Conservation (phyloP, 2,797 vertebrate species). For the Sebastolobus altivelis region DNA sequence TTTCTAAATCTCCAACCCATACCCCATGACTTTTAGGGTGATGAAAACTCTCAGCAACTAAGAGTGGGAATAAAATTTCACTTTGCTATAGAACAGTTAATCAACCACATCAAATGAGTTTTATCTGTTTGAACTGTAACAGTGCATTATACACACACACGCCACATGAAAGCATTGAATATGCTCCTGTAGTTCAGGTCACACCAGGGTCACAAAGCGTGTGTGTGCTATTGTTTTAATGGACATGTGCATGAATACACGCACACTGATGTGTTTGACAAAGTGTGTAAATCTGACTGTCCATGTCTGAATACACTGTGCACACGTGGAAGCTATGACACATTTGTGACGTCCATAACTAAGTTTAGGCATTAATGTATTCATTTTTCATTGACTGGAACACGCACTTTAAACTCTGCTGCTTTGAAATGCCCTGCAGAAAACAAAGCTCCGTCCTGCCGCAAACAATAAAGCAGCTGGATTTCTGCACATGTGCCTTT, state of each 20-base stretch:
- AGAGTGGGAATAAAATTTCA: not conserved
- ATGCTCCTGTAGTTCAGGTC: slow-evolving; percentile 28
- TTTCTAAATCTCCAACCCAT: not conserved
- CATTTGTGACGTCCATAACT: slow-evolving; percentile 47
- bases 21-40: not conserved
- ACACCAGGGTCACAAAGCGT: slow-evolving; percentile 3
- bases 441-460: slow-evolving; percentile 76
- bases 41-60: not conserved
- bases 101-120: slow-evolving; percentile 25
- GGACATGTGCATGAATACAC: slow-evolving; percentile 28
- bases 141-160: not conserved
- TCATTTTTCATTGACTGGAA: slow-evolving; percentile 53
- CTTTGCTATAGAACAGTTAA: not conserved
- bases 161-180: slow-evolving; percentile 18
- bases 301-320: slow-evolving; percentile 5
- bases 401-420: slow-evolving; percentile 68
- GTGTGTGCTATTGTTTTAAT: slow-evolving; percentile 50
- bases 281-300: slow-evolving; percentile 40
- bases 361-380: slow-evolving; percentile 63
- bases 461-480: slow-evolving; percentile 83
- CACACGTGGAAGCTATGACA: slow-evolving; percentile 48
- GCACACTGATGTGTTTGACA: slow-evolving; percentile 26
- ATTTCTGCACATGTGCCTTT: slow-evolving; percentile 85
- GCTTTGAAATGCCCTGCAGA: slow-evolving; percentile 76
- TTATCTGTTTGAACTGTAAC: slow-evolving; percentile 16